Percentiles rank a stretch among this genome's conserved stretches.
These are phyloP conservation scores for Sylvia atricapilla DNA, from an alignment of 2,113 vertebrate genomes.

Conservation along the genomic window DNA sequence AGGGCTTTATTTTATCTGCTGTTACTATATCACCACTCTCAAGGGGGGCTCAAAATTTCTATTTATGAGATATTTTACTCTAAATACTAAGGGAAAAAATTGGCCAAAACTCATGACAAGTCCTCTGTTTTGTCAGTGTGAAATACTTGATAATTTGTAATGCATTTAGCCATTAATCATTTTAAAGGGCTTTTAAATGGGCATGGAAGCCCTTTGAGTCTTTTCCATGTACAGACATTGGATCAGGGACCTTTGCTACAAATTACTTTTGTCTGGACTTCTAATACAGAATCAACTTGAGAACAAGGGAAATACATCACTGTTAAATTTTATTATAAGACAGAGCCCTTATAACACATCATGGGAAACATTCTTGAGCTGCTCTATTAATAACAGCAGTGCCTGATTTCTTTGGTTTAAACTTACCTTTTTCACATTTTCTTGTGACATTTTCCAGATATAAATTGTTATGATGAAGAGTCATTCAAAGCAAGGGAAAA, in stretches of 20 bases:
- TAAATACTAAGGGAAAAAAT: slow-evolving; percentile 1
- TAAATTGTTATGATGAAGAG: slow-evolving; percentile 82
- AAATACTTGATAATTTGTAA: slow-evolving; percentile 68
- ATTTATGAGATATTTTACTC: background rate
- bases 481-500: slow-evolving; percentile 70
- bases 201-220: slow-evolving; percentile 57
- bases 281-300: slow-evolving; percentile 74
- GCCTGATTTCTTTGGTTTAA: slow-evolving; percentile 74
- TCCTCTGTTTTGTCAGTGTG: slow-evolving; percentile 49
- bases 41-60: background rate
- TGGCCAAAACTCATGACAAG: slow-evolving; percentile 15
- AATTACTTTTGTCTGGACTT: slow-evolving; percentile 75
- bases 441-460: slow-evolving; percentile 85
- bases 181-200: slow-evolving; percentile 70
- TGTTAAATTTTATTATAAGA: slow-evolving; percentile 66
- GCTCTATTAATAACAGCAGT: slow-evolving; percentile 77
- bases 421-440: slow-evolving; percentile 76
- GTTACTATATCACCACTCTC: background rate
- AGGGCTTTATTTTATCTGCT: background rate
- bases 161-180: slow-evolving; percentile 67
- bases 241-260: slow-evolving; percentile 69
- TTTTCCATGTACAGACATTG: slow-evolving; percentile 56
- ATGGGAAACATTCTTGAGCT: slow-evolving; percentile 70
- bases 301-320: slow-evolving; percentile 73
- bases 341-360: slow-evolving; percentile 73